Evolutionary conservation across 1,140 invertebrate species (phyloP), one percentile per base, ranked within the genome.

Genomic region (Oscheius sp.): DNA sequence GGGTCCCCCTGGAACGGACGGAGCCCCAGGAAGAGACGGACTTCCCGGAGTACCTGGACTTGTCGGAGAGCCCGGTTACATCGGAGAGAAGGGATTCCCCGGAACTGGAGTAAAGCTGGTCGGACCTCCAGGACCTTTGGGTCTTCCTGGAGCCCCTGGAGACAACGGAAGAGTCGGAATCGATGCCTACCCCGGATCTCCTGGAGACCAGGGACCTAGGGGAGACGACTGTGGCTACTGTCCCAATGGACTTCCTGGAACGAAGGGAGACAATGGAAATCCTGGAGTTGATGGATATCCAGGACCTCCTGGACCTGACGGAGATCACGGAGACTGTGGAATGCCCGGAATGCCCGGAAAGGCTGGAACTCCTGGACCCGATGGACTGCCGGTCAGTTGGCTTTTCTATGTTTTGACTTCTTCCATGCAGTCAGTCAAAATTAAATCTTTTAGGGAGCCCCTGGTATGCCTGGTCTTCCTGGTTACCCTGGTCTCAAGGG

Each of bases 61-160:
- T 36, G 75, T 84, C 10, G 82, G 82, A 68, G 81, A 79, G 45
- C 59, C 74, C 46, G 82, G 82, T 23, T 52, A 38, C 28, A 28
- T 77, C 13, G 82, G 82, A 59, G 61, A 69, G 68, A 83, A 83
- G 59, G 82, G 82, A 49, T 84, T 83, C 70, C 82, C 82, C 26
- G 81, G 81, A 15, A 79, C 75, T 52, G 82, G 82, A 52, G 82
- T 84, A 3, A 78, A 77, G 13, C 84, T 78, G 52, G 73, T 79
- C 20, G 81, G 81, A 35, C 82, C 82, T 31, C 59, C 59, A n/a
- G 82, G 82, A 35, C 64, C 70, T 35, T 31, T 65, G 1, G 82
- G 82, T n/a, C 67, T 83, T 10, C 61, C 68, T 35, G 82, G 82
- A 49, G 49, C 45, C 26, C 82, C 81, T 49, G 81, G 81, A 61